phyloP scores from a whole-genome alignment of 2,888 invertebrate genomes.

The Brachylomia viminalis region DNA sequence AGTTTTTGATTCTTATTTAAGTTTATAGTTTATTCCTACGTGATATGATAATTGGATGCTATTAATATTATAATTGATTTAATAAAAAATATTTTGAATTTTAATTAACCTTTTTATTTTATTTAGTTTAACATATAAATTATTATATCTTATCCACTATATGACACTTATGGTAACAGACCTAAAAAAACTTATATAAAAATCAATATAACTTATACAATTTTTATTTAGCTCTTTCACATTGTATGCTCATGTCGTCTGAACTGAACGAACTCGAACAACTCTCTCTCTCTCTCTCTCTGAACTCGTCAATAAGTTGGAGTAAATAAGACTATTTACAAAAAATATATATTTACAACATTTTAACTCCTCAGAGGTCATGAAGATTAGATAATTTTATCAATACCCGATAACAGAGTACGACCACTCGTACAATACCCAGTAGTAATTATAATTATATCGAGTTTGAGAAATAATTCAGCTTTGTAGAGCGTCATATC shows the following conservation, averaged over 20 bases:
- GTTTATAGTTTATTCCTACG: background rate
- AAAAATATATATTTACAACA: slow-evolving; percentile 47
- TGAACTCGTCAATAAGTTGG: slow-evolving; percentile 6
- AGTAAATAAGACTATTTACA: slow-evolving; percentile 53
- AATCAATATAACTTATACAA: slow-evolving; percentile 22
- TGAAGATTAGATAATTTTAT: slow-evolving; percentile 49
- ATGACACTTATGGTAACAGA: slow-evolving; percentile 78
- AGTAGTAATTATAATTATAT: background rate
- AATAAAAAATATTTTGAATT: slow-evolving; percentile 21
- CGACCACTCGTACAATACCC: background rate
- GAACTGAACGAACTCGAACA: slow-evolving; percentile 17
- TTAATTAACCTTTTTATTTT: slow-evolving; percentile 30
- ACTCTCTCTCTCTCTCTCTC: no score
- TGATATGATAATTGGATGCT: background rate
- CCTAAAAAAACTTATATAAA: slow-evolving; percentile 47
- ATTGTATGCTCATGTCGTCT: background rate
- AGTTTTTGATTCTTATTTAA: background rate
- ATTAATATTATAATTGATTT: background rate
- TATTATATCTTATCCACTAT: slow-evolving; percentile 73
- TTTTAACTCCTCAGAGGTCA: slow-evolving; percentile 36
- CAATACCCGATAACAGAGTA: slow-evolving; percentile 32
- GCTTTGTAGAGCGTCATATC: slow-evolving; percentile 5
- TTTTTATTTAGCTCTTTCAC: slow-evolving; percentile 18
- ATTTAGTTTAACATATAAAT: slow-evolving; percentile 64
- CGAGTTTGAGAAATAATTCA: background rate